Conservation (phyloP, 2,888 invertebrate species). For the Agrochola lota region DNA sequence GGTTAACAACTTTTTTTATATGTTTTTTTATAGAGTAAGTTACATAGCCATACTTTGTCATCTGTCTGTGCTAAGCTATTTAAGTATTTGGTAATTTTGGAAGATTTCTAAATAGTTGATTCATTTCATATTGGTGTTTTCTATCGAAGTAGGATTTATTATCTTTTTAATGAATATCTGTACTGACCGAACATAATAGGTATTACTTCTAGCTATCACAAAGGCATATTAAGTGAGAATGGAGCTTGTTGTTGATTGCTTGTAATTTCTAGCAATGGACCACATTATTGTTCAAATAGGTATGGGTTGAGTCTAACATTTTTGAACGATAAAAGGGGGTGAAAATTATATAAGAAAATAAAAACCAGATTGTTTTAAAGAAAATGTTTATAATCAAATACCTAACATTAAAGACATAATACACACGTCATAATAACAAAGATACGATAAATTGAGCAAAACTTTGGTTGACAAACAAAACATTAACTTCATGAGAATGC, state of each 20-base stretch:
- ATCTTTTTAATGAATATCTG: neutral
- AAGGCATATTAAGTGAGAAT: neutral
- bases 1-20: neutral
- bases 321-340: too few species aligned
- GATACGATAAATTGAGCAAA: conserved; percentile 78
- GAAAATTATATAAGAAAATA: conserved; percentile 9
- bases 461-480: conserved; percentile 83
- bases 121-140: neutral
- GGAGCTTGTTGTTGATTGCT: neutral
- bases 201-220: neutral
- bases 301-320: neutral
- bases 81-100: neutral
- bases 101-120: neutral
- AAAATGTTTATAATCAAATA: conserved; percentile 76
- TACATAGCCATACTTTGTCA: neutral
- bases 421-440: conserved; percentile 71
- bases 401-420: conserved; percentile 73
- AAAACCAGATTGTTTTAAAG: conserved; percentile 34
- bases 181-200: neutral
- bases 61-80: neutral
- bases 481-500: conserved; percentile 55
- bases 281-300: neutral
- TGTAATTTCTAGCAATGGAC: neutral
- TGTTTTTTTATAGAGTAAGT: neutral
- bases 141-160: neutral